A percentile compares a stretch with the other conserved stretches of the same genome.
Evolutionary conservation across 92 coral and sea anemone genomes (phyloP).

Genomic region (Pocillopora meandrina): DNA sequence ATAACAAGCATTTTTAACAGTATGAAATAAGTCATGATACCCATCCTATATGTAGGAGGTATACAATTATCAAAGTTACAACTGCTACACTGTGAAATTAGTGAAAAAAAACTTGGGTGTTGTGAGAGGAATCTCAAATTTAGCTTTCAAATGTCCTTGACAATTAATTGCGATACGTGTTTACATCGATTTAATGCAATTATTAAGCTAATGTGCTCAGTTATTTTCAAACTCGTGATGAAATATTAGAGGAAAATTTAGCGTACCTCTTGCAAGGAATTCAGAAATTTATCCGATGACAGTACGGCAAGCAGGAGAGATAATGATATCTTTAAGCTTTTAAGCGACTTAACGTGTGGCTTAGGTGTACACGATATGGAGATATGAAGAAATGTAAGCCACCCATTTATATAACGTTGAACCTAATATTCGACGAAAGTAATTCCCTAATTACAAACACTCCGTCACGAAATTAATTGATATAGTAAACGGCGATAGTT

Average conservation of each 20-base stretch:
- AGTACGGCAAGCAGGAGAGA: background rate
- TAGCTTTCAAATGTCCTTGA: background rate
- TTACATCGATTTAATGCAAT: background rate
- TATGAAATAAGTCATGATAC: background rate
- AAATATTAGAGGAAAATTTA: background rate
- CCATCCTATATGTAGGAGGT: background rate
- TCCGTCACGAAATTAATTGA: conserved; percentile 10
- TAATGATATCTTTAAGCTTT: conserved; percentile 4
- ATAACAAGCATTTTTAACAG: conserved; percentile 20
- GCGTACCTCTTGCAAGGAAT: background rate
- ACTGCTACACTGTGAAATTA: background rate
- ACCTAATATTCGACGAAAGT: background rate
- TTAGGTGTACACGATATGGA: conserved; percentile 8
- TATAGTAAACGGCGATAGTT: background rate
- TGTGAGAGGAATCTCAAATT: background rate
- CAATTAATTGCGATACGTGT: conserved; percentile 14
- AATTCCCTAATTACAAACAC: conserved; percentile 16
- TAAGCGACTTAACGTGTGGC: background rate
- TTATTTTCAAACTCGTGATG: background rate
- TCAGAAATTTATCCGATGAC: background rate
- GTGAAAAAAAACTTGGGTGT: background rate
- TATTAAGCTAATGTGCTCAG: no score
- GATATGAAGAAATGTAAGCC: background rate
- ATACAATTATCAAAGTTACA: background rate
- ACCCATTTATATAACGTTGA: background rate